These are phyloP conservation scores for Sceloporus tristichus DNA, from an alignment of 2,113 vertebrate genomes.

Conservation along the genomic window DNA sequence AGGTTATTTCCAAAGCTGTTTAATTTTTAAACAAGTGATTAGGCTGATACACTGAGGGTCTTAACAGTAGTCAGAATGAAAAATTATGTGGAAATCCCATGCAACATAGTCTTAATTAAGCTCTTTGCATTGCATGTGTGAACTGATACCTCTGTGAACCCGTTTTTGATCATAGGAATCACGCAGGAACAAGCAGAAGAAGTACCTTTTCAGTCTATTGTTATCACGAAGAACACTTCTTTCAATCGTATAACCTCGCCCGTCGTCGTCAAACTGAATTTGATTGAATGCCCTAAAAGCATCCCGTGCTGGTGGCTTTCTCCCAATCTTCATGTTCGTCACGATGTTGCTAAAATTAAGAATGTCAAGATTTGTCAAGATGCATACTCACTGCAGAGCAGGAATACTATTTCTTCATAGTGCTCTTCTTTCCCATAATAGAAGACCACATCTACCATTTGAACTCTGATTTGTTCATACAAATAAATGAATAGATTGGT, in stretches of 20 bases:
- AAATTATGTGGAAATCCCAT: neutral
- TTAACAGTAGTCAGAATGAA: neutral
- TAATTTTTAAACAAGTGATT: neutral
- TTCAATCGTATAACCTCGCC: slow-evolving; percentile 56
- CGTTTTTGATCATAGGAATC: neutral
- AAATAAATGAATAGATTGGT: neutral
- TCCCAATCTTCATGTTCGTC: slow-evolving; percentile 87
- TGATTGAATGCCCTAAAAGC: slow-evolving; percentile 55
- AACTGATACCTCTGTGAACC: neutral
- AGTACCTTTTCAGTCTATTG: slow-evolving; percentile 70
- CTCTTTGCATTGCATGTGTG: neutral
- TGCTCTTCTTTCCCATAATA: neutral
- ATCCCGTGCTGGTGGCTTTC: slow-evolving; percentile 44
- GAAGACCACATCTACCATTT: neutral
- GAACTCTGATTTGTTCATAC: neutral
- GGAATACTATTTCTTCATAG: neutral
- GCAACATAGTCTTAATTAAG: neutral
- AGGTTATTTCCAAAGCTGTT: neutral
- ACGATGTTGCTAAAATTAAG: slow-evolving; percentile 83
- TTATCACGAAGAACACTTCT: slow-evolving; percentile 51
- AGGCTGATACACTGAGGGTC: neutral
- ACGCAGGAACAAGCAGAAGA: neutral
- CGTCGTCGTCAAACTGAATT: slow-evolving; percentile 86
- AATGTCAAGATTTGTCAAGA: slow-evolving; percentile 24
- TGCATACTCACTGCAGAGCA: slow-evolving; percentile 32